A percentile compares a stretch with the other conserved stretches of the same genome.
These are phyloP conservation scores for Sturnira hondurensis DNA, from an alignment of 2,113 vertebrate genomes.

Conservation along the genomic window DNA sequence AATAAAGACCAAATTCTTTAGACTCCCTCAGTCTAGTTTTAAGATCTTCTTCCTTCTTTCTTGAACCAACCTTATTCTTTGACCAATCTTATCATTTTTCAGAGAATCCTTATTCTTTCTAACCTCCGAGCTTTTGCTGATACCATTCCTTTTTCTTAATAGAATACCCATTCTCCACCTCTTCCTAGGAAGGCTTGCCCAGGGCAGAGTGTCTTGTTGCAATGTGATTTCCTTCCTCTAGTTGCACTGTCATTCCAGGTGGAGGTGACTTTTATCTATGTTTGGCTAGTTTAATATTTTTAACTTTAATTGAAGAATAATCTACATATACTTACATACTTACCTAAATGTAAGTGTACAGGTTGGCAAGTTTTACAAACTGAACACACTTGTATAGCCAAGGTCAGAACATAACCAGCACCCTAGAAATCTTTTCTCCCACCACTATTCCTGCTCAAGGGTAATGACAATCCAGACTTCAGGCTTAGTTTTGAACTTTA, in stretches of 20 bases:
- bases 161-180: neutral
- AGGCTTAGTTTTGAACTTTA: neutral
- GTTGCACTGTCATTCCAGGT: neutral
- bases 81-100: neutral
- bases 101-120: neutral
- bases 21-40: neutral
- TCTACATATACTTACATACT: neutral
- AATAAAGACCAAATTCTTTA: neutral
- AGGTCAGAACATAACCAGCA: neutral
- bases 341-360: neutral
- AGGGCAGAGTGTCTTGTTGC: neutral
- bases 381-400: neutral
- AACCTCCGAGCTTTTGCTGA: neutral
- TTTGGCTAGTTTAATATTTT: neutral
- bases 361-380: neutral
- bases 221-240: neutral
- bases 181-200: neutral
- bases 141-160: neutral
- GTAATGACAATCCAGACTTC: neutral
- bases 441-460: neutral
- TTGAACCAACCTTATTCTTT: neutral
- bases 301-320: neutral
- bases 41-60: neutral
- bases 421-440: neutral
- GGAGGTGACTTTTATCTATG: neutral